Conservation (phyloP, 2,113 vertebrate species). For the Lampris megalopsis region DNA sequence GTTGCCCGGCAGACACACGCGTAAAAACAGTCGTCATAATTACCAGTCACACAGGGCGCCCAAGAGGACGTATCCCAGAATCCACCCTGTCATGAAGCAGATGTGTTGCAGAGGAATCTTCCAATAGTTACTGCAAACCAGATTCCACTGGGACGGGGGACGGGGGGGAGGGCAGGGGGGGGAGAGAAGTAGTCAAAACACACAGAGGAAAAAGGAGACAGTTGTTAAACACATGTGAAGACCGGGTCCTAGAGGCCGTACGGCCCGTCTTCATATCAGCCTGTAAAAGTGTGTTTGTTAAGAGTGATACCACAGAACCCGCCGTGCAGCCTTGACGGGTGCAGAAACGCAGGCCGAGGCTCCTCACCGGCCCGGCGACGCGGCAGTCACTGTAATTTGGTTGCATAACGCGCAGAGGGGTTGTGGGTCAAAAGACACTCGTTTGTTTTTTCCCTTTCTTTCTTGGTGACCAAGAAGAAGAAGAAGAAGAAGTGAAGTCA, state of each 20-base stretch:
- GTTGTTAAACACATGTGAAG: no score
- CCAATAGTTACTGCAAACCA: slow-evolving; percentile 87
- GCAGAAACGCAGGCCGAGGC: no score
- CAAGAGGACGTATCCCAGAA: slow-evolving; percentile 84
- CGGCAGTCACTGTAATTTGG: not conserved
- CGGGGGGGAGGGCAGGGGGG: not conserved
- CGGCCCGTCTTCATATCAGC: no score
- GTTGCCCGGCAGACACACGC: not conserved
- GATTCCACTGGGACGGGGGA: slow-evolving; percentile 85
- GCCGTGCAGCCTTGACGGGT: no score
- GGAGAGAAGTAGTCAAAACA: not conserved
- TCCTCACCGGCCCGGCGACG: not conserved
- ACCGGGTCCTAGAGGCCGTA: no score
- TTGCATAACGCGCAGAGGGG: not conserved
- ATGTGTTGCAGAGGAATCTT: slow-evolving; percentile 88
- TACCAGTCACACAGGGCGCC: slow-evolving; percentile 89
- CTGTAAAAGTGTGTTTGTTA: no score
- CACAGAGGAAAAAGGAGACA: not conserved
- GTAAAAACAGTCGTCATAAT: slow-evolving; percentile 12
- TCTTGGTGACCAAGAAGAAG: not conserved
- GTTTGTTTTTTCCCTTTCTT: slow-evolving; percentile 10
- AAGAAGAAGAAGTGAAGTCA: slow-evolving; percentile 65
- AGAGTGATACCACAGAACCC: no score
- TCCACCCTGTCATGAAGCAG: slow-evolving; percentile 88
- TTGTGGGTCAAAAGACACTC: not conserved